Conservation (phyloP, 2,797 vertebrate species). For the Ibycter americanus region DNA sequence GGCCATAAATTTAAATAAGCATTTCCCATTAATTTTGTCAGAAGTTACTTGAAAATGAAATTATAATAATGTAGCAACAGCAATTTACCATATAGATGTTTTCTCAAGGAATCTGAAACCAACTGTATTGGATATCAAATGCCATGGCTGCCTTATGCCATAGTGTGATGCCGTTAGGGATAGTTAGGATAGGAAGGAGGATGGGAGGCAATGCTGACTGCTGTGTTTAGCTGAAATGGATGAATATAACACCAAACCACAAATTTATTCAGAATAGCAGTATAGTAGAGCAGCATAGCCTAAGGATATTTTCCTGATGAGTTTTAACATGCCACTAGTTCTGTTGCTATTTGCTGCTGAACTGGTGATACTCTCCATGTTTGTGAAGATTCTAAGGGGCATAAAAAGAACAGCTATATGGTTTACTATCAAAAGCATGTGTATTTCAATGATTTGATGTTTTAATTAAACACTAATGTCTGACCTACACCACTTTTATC, state of each 20-base stretch:
- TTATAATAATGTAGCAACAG: neutral
- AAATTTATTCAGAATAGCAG: neutral
- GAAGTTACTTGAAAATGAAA: neutral
- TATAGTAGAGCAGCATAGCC: neutral
- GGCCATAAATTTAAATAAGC: neutral
- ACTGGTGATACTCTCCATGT: neutral
- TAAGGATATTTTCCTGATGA: slow-evolving; percentile 35
- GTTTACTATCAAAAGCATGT: neutral
- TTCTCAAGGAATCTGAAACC: neutral
- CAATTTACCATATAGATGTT: neutral
- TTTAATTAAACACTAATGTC: neutral
- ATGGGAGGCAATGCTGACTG: neutral
- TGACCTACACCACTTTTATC: neutral
- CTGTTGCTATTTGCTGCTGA: slow-evolving; percentile 14
- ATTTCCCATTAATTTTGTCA: neutral
- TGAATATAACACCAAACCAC: neutral
- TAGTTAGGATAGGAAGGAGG: neutral
- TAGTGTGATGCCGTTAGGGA: neutral
- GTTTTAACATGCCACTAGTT: neutral
- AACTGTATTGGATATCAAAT: neutral
- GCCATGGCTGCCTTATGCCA: neutral
- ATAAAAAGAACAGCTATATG: neutral
- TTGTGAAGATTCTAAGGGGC: neutral
- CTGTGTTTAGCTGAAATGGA: neutral
- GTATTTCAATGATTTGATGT: neutral